Conservation (phyloP, 2,797 vertebrate genomes). For the Synaphobranchus kaupii region DNA sequence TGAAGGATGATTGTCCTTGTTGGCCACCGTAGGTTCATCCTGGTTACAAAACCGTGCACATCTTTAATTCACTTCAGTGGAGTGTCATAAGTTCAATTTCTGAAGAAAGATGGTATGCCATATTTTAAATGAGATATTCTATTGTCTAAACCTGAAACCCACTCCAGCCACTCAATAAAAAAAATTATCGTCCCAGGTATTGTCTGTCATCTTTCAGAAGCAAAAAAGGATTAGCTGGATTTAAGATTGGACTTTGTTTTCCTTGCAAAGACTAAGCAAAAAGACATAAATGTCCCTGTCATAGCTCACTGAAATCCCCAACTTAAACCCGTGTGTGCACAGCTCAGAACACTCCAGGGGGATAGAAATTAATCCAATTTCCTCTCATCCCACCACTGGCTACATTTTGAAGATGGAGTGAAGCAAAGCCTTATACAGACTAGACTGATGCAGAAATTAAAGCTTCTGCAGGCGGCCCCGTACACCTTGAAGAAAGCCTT, state of each 20-base stretch:
- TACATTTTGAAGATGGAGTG: not conserved
- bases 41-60: too few relatives aligned
- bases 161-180: too few relatives aligned
- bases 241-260: not conserved
- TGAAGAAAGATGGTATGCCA: too few relatives aligned
- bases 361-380: not conserved
- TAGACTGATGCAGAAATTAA: not conserved
- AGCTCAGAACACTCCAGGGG: not conserved
- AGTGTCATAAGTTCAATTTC: too few relatives aligned
- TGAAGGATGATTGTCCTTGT: too few relatives aligned
- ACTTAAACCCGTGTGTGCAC: not conserved
- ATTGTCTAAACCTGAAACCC: too few relatives aligned
- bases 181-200: too few relatives aligned
- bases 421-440: not conserved
- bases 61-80: too few relatives aligned
- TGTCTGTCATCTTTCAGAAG: not conserved
- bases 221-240: not conserved
- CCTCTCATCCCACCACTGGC: not conserved
- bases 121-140: too few relatives aligned
- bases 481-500: not conserved
- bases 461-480: not conserved
- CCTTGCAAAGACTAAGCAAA: not conserved
- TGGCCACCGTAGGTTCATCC: too few relatives aligned
- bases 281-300: not conserved
- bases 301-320: not conserved